Conservation (phyloP, 2,888 invertebrate genomes). For the Synergus itoensis region DNA sequence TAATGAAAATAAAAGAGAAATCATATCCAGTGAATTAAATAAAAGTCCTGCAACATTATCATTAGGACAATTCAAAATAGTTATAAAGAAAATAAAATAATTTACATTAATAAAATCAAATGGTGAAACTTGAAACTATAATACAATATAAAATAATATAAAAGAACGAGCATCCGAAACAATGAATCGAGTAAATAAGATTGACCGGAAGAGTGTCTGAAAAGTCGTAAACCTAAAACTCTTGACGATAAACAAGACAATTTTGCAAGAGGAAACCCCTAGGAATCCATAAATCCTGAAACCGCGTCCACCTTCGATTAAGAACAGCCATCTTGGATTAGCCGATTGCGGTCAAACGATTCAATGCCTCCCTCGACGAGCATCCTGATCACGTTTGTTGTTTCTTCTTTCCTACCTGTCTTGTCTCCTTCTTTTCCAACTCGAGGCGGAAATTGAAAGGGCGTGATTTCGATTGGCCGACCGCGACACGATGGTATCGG, state of each 20-base stretch:
- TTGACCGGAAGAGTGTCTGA: constrained; percentile 46
- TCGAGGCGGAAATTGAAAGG: constrained; percentile 73
- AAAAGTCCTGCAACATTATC: no score
- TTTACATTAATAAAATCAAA: no score
- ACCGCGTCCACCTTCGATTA: constrained; percentile 62
- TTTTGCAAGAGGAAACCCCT: constrained; percentile 72
- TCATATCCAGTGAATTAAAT: no score
- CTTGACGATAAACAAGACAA: constrained; percentile 75
- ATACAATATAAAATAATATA: constrained; percentile 50
- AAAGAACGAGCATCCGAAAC: constrained; percentile 42
- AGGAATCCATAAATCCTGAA: constrained; percentile 75
- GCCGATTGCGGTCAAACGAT: constrained; percentile 72
- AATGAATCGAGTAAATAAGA: constrained; percentile 50
- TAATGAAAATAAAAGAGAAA: no score
- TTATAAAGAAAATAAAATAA: no score
- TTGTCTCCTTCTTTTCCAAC: constrained; percentile 51
- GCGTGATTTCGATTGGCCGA: constrained; percentile 68
- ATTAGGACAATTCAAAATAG: no score
- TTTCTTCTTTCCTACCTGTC: constrained; percentile 52
- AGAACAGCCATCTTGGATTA: constrained; percentile 66
- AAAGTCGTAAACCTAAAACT: constrained; percentile 60
- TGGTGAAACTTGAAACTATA: not conserved
- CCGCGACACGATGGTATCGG: constrained; percentile 55
- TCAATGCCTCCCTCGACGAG: constrained; percentile 77
- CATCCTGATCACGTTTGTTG: constrained; percentile 64